Percentiles rank a stretch among this genome's conserved stretches.
Evolutionary conservation across 2,888 invertebrate genomes (phyloP).

Genomic region (Callinectes sapidus): DNA sequence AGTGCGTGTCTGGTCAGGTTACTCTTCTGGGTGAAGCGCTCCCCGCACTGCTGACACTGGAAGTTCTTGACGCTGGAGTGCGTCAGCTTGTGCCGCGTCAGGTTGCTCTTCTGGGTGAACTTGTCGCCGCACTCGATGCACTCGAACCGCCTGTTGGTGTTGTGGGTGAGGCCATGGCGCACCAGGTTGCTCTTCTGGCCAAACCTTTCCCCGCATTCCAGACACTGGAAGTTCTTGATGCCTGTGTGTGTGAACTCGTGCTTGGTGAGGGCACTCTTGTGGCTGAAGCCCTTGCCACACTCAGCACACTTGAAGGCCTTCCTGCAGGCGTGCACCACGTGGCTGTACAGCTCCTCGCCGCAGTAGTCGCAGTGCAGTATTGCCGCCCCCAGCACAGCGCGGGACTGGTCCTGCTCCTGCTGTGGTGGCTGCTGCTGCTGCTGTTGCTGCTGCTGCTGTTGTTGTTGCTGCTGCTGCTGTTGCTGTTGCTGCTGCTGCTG

Average conservation of each 20-base stretch:
- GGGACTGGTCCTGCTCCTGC: neutral
- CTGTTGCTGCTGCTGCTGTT: neutral
- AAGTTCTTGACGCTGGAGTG: constrained; percentile 41
- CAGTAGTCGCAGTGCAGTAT: neutral
- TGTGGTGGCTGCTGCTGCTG: neutral
- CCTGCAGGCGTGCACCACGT: constrained; percentile 23
- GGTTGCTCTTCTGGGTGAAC: constrained; percentile 34
- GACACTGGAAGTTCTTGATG: constrained; percentile 42
- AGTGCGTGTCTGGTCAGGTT: constrained; percentile 19
- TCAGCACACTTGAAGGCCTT: constrained; percentile 44
- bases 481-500: neutral
- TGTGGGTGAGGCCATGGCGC: constrained; percentile 29
- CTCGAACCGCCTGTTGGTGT: constrained; percentile 17
- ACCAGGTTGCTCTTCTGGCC: constrained; percentile 30
- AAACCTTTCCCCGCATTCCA: constrained; percentile 43
- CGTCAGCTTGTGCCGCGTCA: neutral
- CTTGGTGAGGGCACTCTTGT: constrained; percentile 26
- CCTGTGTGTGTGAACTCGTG: constrained; percentile 51
- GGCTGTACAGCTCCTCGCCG: neutral
- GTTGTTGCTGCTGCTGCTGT: neutral
- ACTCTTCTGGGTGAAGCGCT: constrained; percentile 43
- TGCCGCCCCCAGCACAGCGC: neutral
- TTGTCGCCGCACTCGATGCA: constrained; percentile 37
- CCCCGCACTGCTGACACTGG: constrained; percentile 49
- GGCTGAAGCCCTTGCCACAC: constrained; percentile 49